These are phyloP conservation scores for Callopanchax toddi DNA, from an alignment of 2,113 vertebrate genomes.

Conservation along the genomic window DNA sequence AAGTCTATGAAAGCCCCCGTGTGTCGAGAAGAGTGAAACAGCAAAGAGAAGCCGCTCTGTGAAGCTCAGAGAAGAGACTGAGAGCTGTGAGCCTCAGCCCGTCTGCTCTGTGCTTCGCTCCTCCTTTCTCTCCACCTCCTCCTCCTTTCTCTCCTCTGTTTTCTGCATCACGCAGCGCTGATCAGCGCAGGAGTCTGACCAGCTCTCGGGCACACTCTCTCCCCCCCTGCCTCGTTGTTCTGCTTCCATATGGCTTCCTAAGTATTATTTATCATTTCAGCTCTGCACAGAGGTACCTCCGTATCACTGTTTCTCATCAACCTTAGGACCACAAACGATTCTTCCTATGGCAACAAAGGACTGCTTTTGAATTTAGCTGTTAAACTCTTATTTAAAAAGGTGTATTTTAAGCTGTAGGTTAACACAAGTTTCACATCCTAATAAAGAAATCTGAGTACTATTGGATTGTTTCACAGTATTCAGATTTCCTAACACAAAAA, in stretches of 20 bases:
- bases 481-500: too few species aligned
- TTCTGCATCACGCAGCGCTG: slow-evolving; percentile 75
- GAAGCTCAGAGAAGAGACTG: slow-evolving; percentile 70
- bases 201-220: slow-evolving; percentile 35
- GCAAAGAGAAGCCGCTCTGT: slow-evolving; percentile 63
- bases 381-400: too few species aligned
- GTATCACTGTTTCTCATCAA: slow-evolving; percentile 13
- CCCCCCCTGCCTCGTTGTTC: slow-evolving; percentile 58
- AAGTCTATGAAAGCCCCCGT: slow-evolving; percentile 12
- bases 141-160: slow-evolving; percentile 60
- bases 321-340: slow-evolving; percentile 6
- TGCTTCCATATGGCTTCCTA: slow-evolving; percentile 66
- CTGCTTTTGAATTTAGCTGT: slow-evolving; percentile 29
- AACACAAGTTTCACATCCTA: too few species aligned
- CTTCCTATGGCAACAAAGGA: slow-evolving; percentile 2
- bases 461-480: too few species aligned
- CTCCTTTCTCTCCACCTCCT: slow-evolving; percentile 66
- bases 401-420: too few species aligned
- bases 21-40: slow-evolving; percentile 30
- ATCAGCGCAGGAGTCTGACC: slow-evolving; percentile 66
- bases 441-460: too few species aligned
- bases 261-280: slow-evolving; percentile 49
- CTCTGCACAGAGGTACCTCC: slow-evolving; percentile 31
- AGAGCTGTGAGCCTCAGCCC: slow-evolving; percentile 71
- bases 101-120: slow-evolving; percentile 70